phyloP scores from a whole-genome alignment of 2,797 vertebrate genomes.

The Spheniscus humboldti region DNA sequence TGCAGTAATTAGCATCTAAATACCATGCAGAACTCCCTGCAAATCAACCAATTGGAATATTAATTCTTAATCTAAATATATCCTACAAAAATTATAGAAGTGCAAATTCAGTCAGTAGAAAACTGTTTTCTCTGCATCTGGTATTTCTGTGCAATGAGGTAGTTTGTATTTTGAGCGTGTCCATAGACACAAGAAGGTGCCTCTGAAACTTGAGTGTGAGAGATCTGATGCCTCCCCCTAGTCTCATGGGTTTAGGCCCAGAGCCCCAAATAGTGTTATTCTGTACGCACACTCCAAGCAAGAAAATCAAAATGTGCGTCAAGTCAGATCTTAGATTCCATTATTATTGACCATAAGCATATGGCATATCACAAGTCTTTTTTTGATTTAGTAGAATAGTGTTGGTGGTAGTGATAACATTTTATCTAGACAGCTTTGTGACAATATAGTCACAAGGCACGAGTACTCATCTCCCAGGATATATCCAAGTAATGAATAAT shows the following conservation, averaged over 20 bases:
- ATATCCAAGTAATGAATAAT: slow-evolving; percentile 53
- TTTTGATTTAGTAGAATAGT: background rate
- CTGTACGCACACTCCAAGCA: background rate
- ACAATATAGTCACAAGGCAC: slow-evolving; percentile 22
- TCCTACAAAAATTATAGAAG: slow-evolving; percentile 24
- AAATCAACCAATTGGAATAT: slow-evolving; percentile 66
- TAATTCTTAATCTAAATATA: slow-evolving; percentile 64
- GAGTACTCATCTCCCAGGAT: slow-evolving; percentile 33
- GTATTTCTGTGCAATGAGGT: background rate
- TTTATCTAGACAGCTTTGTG: slow-evolving; percentile 56
- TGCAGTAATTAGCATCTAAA: slow-evolving; percentile 71
- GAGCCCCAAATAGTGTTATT: background rate
- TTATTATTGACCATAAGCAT: background rate
- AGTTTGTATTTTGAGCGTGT: background rate
- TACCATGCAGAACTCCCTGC: slow-evolving; percentile 59
- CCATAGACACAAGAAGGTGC: background rate
- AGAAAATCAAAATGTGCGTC: background rate
- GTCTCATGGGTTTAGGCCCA: background rate
- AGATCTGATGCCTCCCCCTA: background rate
- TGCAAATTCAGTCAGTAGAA: slow-evolving; percentile 51
- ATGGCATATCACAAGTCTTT: background rate
- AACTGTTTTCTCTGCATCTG: background rate
- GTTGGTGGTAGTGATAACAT: slow-evolving; percentile 32
- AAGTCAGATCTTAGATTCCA: background rate
- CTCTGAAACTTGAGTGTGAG: background rate